These are phyloP conservation scores for Parelbella ahira DNA, from an alignment of 2,888 invertebrate species.

Conservation along the genomic window DNA sequence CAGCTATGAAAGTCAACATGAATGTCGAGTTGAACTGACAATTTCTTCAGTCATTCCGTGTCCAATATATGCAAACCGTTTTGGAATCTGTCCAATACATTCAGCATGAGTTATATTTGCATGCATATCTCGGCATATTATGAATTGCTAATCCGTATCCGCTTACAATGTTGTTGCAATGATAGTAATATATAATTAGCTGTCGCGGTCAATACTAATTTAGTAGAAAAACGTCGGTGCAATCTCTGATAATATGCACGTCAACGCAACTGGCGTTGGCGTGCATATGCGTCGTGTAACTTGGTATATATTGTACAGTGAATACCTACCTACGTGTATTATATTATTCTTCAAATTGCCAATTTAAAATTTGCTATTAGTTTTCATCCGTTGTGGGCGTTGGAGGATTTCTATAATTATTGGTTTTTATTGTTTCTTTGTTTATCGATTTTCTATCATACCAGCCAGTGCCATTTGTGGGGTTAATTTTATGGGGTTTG, in stretches of 20 bases:
- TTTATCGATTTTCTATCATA: background rate
- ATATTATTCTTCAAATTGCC: too few relatives aligned
- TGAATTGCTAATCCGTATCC: constrained; percentile 36
- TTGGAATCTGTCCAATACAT: constrained; percentile 24
- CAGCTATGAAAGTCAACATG: constrained; percentile 5
- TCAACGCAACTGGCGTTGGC: too few relatives aligned
- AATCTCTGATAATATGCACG: too few relatives aligned
- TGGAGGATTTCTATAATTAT: too few relatives aligned
- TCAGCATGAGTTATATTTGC: constrained; percentile 31
- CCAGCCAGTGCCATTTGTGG: too few relatives aligned
- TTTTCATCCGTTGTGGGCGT: too few relatives aligned
- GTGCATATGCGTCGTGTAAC: too few relatives aligned
- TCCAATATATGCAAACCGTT: constrained; percentile 21
- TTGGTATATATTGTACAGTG: too few relatives aligned
- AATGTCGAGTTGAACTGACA: constrained; percentile 11
- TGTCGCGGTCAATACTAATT: constrained; percentile 10
- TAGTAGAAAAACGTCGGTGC: constrained; percentile 1
- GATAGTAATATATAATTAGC: constrained; percentile 21
- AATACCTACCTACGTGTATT: too few relatives aligned
- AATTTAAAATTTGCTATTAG: too few relatives aligned
- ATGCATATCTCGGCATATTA: constrained; percentile 31
- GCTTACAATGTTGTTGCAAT: constrained; percentile 22
- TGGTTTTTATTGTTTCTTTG: background rate
- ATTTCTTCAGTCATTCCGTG: constrained; percentile 13
- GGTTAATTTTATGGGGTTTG: too few relatives aligned